Evolutionary conservation across 2,113 vertebrate genomes (phyloP).

Genomic region (Hystrix brachyura): DNA sequence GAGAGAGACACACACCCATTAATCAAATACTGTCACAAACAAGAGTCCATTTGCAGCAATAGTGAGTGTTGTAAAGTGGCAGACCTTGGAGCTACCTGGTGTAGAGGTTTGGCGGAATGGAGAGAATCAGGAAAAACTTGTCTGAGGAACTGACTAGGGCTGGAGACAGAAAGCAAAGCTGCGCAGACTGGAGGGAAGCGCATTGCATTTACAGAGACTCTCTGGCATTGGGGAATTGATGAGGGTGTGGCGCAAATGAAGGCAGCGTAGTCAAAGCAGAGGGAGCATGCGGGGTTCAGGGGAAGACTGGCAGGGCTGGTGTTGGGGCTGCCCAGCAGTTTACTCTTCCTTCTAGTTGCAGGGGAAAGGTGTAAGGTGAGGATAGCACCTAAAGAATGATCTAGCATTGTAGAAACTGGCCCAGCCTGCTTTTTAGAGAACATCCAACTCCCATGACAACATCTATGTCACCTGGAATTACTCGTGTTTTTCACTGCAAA

Average conservation of each 20-base stretch:
- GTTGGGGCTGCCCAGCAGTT: neutral
- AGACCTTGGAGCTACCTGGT: neutral
- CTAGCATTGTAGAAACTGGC: neutral
- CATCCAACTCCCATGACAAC: neutral
- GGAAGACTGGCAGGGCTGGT: neutral
- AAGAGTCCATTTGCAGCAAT: neutral
- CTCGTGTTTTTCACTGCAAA: slow-evolving; percentile 50
- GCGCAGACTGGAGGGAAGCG: neutral
- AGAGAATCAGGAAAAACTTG: neutral
- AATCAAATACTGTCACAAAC: neutral
- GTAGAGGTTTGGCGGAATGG: neutral
- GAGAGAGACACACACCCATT: neutral
- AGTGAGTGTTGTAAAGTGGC: neutral
- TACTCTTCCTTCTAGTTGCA: neutral
- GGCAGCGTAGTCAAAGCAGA: neutral
- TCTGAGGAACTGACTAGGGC: neutral
- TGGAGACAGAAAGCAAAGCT: neutral
- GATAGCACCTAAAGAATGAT: neutral
- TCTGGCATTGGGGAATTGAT: fast-evolving
- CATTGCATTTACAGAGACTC: neutral
- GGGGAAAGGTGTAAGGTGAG: neutral
- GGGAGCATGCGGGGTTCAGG: neutral
- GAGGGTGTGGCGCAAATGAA: neutral
- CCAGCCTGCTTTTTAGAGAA: neutral
- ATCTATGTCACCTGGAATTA: slow-evolving; percentile 7